Evolutionary conservation across 2,888 invertebrate species (phyloP).

Genomic region (Eilema sororculum): DNA sequence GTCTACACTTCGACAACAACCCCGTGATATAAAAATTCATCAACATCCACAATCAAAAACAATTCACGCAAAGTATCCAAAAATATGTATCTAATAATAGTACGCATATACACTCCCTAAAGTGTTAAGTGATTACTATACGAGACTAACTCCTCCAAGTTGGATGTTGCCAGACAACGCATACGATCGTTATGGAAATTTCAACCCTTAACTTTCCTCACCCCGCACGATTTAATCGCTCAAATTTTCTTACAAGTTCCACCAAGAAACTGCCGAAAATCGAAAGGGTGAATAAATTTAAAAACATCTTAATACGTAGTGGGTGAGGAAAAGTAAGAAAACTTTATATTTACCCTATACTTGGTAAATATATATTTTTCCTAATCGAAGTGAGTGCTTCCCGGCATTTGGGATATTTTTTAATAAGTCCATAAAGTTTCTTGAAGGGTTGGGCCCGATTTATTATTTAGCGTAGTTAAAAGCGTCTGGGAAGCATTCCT

Average conservation of each 20-base stretch:
- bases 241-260: constrained; percentile 76
- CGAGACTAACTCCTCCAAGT: constrained; percentile 31
- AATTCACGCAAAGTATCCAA: background rate
- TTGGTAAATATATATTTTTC: constrained; percentile 60
- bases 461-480: constrained; percentile 56
- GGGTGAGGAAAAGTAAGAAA: constrained; percentile 66
- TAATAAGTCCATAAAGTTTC: constrained; percentile 58
- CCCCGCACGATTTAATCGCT: constrained; percentile 80
- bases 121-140: constrained; percentile 47
- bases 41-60: background rate
- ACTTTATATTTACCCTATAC: constrained; percentile 73
- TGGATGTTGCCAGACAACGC: constrained; percentile 46
- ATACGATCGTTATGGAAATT: constrained; percentile 80
- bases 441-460: constrained; percentile 55
- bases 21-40: background rate
- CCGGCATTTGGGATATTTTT: constrained; percentile 56
- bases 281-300: constrained; percentile 86
- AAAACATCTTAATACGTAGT: constrained; percentile 82
- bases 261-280: constrained; percentile 72
- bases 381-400: constrained; percentile 68
- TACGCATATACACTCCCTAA: constrained; percentile 22
- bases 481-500: constrained; percentile 44
- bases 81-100: constrained; percentile 8
- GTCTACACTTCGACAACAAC: too few species aligned
- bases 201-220: constrained; percentile 81